Conservation (phyloP, 1,140 invertebrate genomes). For the Colletes latitarsis region DNA sequence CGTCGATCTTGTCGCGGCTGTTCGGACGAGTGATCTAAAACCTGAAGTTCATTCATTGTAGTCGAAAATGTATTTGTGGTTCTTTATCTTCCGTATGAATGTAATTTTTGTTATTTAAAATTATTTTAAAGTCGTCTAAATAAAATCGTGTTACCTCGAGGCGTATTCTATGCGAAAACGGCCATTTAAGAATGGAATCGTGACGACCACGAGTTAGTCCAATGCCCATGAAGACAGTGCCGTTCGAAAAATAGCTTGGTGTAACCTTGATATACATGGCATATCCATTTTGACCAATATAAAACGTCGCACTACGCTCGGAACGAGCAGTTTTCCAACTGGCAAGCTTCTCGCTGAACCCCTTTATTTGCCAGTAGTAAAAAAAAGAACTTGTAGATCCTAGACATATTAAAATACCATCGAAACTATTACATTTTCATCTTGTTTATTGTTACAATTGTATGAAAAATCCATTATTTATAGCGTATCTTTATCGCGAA, state of each 20-base stretch:
- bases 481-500: neutral
- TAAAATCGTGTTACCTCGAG: slow-evolving; percentile 59
- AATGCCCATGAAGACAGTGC: slow-evolving; percentile 77
- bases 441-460: neutral
- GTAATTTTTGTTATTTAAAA: too few relatives aligned
- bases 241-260: slow-evolving; percentile 77
- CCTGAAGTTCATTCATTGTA: slow-evolving; percentile 14
- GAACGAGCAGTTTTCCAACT: slow-evolving; percentile 75
- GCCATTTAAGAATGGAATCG: slow-evolving; percentile 77
- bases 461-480: neutral
- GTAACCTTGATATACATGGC: slow-evolving; percentile 68
- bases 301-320: slow-evolving; percentile 77
- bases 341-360: slow-evolving; percentile 75
- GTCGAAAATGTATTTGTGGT: too few relatives aligned
- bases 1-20: slow-evolving; percentile 71
- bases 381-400: slow-evolving; percentile 66
- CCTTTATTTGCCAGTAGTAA: slow-evolving; percentile 78
- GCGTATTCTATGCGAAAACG: slow-evolving; percentile 77
- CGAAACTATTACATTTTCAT: neutral
- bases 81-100: too few relatives aligned
- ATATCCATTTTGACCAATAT: slow-evolving; percentile 70
- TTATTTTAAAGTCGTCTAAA: too few relatives aligned
- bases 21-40: slow-evolving; percentile 76
- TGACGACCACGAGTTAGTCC: slow-evolving; percentile 77
- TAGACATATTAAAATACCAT: slow-evolving; percentile 15